A percentile compares a stretch with the other conserved stretches of the same genome.
Evolutionary conservation across 2,797 vertebrate species (phyloP).

Genomic region (Spheniscus humboldti): DNA sequence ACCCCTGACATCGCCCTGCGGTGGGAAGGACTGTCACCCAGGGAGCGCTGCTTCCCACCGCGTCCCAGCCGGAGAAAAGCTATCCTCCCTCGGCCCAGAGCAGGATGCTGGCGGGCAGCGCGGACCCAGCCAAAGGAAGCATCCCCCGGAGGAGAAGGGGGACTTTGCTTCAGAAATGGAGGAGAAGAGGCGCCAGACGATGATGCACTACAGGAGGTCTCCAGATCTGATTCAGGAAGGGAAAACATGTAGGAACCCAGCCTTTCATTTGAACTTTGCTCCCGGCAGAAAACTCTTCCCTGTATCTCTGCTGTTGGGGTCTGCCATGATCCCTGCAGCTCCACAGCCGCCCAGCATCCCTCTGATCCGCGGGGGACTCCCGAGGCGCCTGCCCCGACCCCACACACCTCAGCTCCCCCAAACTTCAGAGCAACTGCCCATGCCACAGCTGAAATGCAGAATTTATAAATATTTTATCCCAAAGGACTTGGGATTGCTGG

Average conservation of each 20-base stretch:
- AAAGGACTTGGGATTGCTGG: neutral
- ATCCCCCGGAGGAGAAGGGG: neutral
- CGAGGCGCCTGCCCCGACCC: rapidly evolving
- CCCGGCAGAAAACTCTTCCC: neutral
- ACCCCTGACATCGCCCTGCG: rapidly evolving
- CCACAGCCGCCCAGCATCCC: neutral
- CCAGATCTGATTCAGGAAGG: neutral
- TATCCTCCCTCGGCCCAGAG: neutral
- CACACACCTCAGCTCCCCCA: neutral
- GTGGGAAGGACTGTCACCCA: neutral
- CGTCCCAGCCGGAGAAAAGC: neutral
- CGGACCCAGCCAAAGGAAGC: neutral
- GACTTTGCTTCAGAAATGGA: neutral
- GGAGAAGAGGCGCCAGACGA: neutral
- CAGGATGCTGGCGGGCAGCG: neutral
- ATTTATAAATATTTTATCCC: neutral
- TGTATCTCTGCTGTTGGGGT: rapidly evolving
- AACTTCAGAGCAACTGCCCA: neutral
- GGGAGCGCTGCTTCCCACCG: neutral
- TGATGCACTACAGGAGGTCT: neutral
- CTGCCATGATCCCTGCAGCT: neutral
- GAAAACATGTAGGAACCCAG: neutral
- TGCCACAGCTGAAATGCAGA: neutral
- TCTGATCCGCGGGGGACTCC: rapidly evolving
- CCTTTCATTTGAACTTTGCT: neutral